These are phyloP conservation scores for Congeria kusceri DNA, from an alignment of 2,888 invertebrate species.

Conservation along the genomic window DNA sequence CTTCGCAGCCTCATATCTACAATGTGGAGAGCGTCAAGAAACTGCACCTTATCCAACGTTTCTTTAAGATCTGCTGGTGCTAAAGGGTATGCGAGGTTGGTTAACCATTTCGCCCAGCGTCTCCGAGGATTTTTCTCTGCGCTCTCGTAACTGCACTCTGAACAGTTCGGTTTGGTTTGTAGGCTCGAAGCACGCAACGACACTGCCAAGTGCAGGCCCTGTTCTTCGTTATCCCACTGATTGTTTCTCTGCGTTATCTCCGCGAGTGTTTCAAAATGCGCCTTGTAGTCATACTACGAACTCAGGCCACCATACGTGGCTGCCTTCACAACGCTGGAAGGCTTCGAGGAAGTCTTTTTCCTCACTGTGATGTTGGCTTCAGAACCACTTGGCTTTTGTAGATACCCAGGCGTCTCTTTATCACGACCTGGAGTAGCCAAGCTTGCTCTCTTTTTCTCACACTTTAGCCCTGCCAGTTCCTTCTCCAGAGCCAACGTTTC, in stretches of 20 bases:
- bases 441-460: background rate
- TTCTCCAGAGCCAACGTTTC: too few species aligned
- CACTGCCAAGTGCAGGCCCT: constrained; percentile 33
- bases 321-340: background rate
- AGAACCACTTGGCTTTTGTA: background rate
- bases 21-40: too few species aligned
- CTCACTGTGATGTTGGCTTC: background rate
- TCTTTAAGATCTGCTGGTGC: constrained; percentile 27
- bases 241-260: too few species aligned
- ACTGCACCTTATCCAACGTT: constrained; percentile 23
- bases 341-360: constrained; percentile 1
- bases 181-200: constrained; percentile 6
- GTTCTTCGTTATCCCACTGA: too few species aligned
- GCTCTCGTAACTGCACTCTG: constrained; percentile 22
- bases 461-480: too few species aligned
- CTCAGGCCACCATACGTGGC: constrained; percentile 34
- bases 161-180: constrained; percentile 19
- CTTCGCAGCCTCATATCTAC: too few species aligned
- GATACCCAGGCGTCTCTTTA: background rate
- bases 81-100: constrained; percentile 28
- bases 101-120: constrained; percentile 1
- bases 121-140: constrained; percentile 29
- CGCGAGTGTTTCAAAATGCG: constrained; percentile 30
- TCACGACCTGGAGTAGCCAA: background rate
- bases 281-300: constrained; percentile 39